Conservation (phyloP, 1,140 invertebrate species). For the Papilio helenus region DNA sequence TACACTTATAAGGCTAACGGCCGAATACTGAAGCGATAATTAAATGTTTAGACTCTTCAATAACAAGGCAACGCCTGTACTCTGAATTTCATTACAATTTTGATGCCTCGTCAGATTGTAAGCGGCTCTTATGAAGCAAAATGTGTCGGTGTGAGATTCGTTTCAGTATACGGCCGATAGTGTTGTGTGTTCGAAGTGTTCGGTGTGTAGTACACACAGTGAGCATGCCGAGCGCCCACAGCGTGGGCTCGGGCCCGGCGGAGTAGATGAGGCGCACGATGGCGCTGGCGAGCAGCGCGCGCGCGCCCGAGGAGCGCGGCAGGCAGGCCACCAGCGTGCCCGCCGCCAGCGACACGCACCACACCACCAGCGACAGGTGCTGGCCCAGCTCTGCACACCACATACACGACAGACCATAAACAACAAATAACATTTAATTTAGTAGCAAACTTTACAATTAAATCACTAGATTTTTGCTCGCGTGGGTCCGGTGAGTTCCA, state of each 20-base stretch:
- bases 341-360: slow-evolving; percentile 91
- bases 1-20: background rate
- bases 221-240: slow-evolving; percentile 92
- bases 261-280: slow-evolving; percentile 95
- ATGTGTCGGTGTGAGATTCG: too few species aligned
- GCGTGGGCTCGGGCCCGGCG: slow-evolving; percentile 94
- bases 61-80: too few species aligned
- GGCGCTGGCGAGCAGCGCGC: slow-evolving; percentile 90
- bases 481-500: too few species aligned
- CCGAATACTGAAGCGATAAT: too few species aligned
- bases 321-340: slow-evolving; percentile 90
- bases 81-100: too few species aligned
- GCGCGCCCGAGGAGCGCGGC: slow-evolving; percentile 90
- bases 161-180: too few species aligned
- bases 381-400: slow-evolving; percentile 87
- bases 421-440: too few species aligned
- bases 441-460: too few species aligned
- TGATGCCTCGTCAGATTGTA: too few species aligned
- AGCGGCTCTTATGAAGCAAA: too few species aligned
- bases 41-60: too few species aligned
- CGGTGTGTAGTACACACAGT: slow-evolving; percentile 85
- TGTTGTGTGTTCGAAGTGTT: background rate
- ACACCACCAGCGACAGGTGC: slow-evolving; percentile 93
- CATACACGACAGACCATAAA: background rate
- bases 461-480: too few species aligned